These are phyloP conservation scores for Centrocercus urophasianus DNA, from an alignment of 2,113 vertebrate genomes.

Conservation along the genomic window DNA sequence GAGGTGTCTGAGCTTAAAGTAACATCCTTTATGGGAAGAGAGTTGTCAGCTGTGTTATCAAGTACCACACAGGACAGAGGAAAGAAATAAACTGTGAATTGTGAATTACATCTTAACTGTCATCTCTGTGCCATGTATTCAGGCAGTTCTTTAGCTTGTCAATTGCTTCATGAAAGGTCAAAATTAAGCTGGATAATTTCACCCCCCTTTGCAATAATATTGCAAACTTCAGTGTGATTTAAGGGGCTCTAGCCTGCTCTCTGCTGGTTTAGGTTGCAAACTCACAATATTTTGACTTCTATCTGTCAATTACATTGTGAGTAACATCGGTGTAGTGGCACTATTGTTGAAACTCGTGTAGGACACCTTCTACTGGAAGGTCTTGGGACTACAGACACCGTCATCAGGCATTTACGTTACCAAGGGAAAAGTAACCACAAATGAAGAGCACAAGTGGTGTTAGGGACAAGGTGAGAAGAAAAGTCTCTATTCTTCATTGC, in stretches of 20 bases:
- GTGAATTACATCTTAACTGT: not conserved
- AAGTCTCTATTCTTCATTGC: not conserved
- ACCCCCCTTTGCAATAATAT: not conserved
- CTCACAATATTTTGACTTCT: not conserved
- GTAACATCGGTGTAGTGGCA: not conserved
- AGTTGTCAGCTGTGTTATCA: not conserved
- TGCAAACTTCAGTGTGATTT: not conserved
- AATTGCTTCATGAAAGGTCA: not conserved
- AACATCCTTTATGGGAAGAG: not conserved
- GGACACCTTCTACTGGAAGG: not conserved
- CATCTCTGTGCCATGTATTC: not conserved
- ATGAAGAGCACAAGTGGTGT: not conserved
- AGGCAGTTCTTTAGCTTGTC: not conserved
- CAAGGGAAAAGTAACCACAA: not conserved
- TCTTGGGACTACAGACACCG: not conserved
- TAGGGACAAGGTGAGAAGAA: not conserved
- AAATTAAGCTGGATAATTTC: not conserved
- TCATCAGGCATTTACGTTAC: not conserved
- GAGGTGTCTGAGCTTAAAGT: not conserved
- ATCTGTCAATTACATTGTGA: not conserved
- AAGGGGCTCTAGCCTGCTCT: not conserved
- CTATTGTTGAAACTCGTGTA: not conserved
- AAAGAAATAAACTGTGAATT: constrained; percentile 27
- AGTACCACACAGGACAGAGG: not conserved
- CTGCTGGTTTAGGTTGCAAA: not conserved